Evolutionary conservation across 2,888 invertebrate genomes (phyloP).

Genomic region (Pollenia angustigena): DNA sequence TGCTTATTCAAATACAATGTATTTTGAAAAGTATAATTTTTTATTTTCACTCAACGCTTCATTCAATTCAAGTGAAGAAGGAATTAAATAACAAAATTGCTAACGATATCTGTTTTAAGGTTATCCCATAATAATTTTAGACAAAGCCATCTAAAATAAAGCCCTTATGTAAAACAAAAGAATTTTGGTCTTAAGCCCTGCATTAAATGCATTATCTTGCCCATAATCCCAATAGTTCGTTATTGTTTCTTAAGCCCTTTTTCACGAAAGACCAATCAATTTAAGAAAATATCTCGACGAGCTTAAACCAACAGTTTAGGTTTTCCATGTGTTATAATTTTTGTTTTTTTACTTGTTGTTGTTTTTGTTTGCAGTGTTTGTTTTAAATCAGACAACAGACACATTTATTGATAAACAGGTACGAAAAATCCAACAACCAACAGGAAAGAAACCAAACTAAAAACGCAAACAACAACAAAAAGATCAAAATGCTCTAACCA

Average conservation of each 20-base stretch:
- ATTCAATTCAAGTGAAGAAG: background rate
- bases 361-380: conserved; percentile 5
- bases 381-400: conserved; percentile 59
- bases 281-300: conserved; percentile 51
- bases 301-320: conserved; percentile 49
- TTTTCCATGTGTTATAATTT: conserved; percentile 38
- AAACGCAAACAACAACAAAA: conserved; percentile 38
- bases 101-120: too few relatives aligned
- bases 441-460: conserved; percentile 49
- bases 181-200: too few relatives aligned
- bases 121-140: too few relatives aligned
- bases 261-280: background rate
- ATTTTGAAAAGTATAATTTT: background rate
- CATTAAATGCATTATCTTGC: too few relatives aligned
- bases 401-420: conserved; percentile 64
- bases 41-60: background rate
- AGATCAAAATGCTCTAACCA: conserved; percentile 16
- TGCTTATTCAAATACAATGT: conserved; percentile 22
- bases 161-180: too few relatives aligned
- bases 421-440: conserved; percentile 50
- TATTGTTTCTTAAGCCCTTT: conserved; percentile 30
- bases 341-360: background rate
- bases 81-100: background rate
- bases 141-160: too few relatives aligned
- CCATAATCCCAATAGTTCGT: background rate